A percentile compares a stretch with the other conserved stretches of the same genome.
phyloP scores from a whole-genome alignment of 2,888 invertebrate species.

The Alitta virens region DNA sequence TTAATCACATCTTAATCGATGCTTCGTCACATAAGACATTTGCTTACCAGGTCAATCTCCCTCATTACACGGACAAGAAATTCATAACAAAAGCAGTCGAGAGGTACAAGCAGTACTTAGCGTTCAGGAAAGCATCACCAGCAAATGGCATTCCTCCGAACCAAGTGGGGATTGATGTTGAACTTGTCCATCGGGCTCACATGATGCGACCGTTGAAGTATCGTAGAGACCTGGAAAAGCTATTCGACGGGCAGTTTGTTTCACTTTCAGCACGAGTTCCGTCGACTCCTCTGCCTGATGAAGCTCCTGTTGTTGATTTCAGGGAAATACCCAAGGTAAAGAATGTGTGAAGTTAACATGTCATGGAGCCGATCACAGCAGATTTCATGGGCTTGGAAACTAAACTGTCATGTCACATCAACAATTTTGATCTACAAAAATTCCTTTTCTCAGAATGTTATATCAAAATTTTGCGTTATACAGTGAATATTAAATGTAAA shows the following conservation, averaged over 20 bases:
- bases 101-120: slow-evolving; percentile 10
- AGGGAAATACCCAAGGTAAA: no score
- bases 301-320: no score
- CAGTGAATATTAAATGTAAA: no score
- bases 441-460: no score
- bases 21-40: slow-evolving; percentile 15
- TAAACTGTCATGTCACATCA: no score
- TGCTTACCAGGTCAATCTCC: slow-evolving; percentile 25
- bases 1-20: background rate
- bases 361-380: no score
- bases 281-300: no score
- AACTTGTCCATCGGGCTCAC: background rate
- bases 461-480: no score
- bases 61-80: slow-evolving; percentile 28
- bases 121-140: background rate
- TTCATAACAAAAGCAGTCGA: slow-evolving; percentile 24
- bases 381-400: no score
- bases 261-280: no score
- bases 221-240: background rate
- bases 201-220: background rate
- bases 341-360: no score
- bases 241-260: background rate
- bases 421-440: no score
- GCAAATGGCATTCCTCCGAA: background rate
- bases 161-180: background rate